Evolutionary conservation across 2,113 vertebrate species (phyloP), one percentile per base, ranked within the genome.

Genomic region (Labrus mixtus): DNA sequence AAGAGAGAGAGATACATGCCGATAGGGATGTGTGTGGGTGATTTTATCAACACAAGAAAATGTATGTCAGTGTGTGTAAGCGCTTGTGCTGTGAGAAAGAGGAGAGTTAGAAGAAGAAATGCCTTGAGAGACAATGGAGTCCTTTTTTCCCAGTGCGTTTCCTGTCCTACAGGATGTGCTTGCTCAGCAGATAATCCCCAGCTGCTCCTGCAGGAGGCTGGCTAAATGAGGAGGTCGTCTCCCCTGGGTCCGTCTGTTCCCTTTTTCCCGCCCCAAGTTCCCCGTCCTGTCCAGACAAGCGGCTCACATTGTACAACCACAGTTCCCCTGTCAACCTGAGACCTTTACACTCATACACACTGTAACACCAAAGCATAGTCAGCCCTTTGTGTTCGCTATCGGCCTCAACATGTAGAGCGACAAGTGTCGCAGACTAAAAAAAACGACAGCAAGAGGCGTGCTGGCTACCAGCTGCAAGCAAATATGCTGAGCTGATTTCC

Each of bases 191-290:
- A 88, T 72, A 71, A 62, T 75, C 87, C 46, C 90, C 82, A 88
- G 87, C 84, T 87, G 88, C 70, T 88, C 79, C 81, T 85, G 76
- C 82, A 82, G 72, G 81, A 84, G 82, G 72, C 77, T 41, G 76
- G 56, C 84, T 87, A 83, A 88, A 85, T 66, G 86, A 89, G 83
- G 82, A 82, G 92, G 90, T 92, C 92, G 87, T 80, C 82, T 92
- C 91, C 81, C 88, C 57, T 16, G 84, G 80, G 83, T 66, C 80
- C 39, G 85, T 70, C 88, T 84, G 86, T 82, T 86, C 84, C 79
- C 48, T 51, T 68, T 37, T 66, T 73, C 22, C 73, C 51, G 61
- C 78, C 58, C 79, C 69, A 54, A 70, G 62, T 81, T 51, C 66
- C 48, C 48, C 78, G 41, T 83, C 81, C 75, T 82, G 79, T 67